These are phyloP conservation scores for Platycnemis pennipes DNA, from an alignment of 2,888 invertebrate genomes.

Conservation along the genomic window DNA sequence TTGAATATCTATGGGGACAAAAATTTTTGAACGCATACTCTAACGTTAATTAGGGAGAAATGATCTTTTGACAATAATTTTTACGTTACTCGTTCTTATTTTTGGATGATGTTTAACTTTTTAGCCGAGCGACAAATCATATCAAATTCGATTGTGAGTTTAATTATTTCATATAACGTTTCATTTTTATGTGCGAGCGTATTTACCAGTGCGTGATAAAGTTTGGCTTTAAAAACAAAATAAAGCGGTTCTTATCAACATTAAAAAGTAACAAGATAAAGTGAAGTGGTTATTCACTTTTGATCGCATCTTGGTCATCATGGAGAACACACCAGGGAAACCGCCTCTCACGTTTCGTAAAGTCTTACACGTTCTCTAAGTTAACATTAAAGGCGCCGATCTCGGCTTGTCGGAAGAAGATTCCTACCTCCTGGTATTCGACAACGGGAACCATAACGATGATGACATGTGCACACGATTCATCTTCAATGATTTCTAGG, in stretches of 20 bases:
- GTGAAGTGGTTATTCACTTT: conserved; percentile 28
- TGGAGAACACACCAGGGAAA: not conserved
- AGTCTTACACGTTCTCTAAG: not conserved
- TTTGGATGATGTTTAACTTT: not conserved
- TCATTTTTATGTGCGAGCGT: conserved; percentile 57
- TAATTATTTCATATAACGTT: conserved; percentile 55
- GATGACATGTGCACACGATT: not conserved
- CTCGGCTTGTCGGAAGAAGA: not conserved
- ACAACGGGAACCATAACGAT: not conserved
- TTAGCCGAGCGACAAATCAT: conserved; percentile 50
- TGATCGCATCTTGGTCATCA: not conserved
- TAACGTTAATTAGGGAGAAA: conserved; percentile 19
- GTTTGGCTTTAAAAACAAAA: conserved; percentile 58
- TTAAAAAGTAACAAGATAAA: conserved; percentile 65
- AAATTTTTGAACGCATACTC: conserved; percentile 27
- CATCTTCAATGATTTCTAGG: not conserved
- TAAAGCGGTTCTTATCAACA: conserved; percentile 66
- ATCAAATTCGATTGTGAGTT: conserved; percentile 8
- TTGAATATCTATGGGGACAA: conserved; percentile 40
- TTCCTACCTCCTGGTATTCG: not conserved
- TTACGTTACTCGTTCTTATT: not conserved
- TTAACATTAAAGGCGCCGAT: not conserved
- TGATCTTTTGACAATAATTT: conserved; percentile 16
- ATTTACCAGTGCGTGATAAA: conserved; percentile 61
- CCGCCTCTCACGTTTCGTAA: not conserved